A percentile compares a stretch with the other conserved stretches of the same genome.
Evolutionary conservation across 2,888 invertebrate species (phyloP).

Genomic region (Tetramorium bicarinatum): DNA sequence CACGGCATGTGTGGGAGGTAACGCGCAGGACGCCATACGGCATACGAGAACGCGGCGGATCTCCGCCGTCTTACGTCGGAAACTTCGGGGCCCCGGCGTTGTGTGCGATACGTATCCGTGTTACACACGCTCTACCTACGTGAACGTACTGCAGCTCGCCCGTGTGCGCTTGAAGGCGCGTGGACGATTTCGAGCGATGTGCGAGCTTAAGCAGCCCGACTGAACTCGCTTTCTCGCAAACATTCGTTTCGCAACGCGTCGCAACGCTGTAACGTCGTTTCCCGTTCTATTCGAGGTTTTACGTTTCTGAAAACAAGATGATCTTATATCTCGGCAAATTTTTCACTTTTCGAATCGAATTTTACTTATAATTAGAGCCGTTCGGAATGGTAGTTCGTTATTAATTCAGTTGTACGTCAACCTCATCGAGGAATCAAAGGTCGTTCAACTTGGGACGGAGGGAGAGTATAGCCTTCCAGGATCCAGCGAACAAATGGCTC

Average conservation of each 20-base stretch:
- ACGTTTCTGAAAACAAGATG: neutral
- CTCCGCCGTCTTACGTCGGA: constrained; percentile 70
- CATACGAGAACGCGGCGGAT: constrained; percentile 77
- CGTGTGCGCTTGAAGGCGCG: constrained; percentile 56
- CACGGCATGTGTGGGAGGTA: constrained; percentile 84
- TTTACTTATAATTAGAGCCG: constrained; percentile 39
- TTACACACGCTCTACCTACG: constrained; percentile 65
- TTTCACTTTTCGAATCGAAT: constrained; percentile 30
- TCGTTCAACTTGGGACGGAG: constrained; percentile 51
- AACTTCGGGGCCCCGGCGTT: constrained; percentile 77
- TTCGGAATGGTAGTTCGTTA: constrained; percentile 35
- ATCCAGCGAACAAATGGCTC: constrained; percentile 79
- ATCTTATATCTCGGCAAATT: constrained; percentile 17
- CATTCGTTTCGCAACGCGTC: neutral
- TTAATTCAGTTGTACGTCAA: constrained; percentile 58
- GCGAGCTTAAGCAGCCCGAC: neutral
- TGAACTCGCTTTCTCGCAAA: constrained; percentile 23
- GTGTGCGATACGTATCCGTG: constrained; percentile 67
- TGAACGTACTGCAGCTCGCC: constrained; percentile 20
- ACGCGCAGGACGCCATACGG: constrained; percentile 81
- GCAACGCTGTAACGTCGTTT: neutral
- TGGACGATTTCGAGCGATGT: constrained; percentile 54
- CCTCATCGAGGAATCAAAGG: constrained; percentile 44
- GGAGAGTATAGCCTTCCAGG: constrained; percentile 24
- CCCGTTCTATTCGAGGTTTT: neutral